These are phyloP conservation scores for Scaptomyza caliginosa DNA, from an alignment of 2,888 invertebrate species.

Conservation along the genomic window DNA sequence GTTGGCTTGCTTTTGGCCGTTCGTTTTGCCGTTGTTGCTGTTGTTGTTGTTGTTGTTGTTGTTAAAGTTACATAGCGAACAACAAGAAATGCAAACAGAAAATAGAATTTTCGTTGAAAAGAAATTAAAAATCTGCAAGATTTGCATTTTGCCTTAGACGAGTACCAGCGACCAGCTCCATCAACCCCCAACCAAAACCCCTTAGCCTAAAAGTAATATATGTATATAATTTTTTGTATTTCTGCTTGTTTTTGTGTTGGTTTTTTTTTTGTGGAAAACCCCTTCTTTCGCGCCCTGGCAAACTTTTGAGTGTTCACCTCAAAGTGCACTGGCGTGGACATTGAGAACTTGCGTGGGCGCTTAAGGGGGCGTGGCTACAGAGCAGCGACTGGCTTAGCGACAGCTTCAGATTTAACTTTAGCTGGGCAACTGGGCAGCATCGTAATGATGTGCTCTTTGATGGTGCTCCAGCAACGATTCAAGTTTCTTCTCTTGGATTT, in stretches of 20 bases:
- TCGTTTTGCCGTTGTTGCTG: slow-evolving; percentile 21
- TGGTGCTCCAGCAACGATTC: slow-evolving; percentile 20
- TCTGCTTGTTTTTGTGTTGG: not conserved
- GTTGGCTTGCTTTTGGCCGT: slow-evolving; percentile 54
- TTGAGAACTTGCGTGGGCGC: slow-evolving; percentile 49
- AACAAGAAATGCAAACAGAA: slow-evolving; percentile 77
- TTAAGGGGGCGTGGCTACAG: slow-evolving; percentile 14
- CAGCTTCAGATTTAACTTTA: slow-evolving; percentile 9
- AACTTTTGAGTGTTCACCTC: slow-evolving; percentile 76
- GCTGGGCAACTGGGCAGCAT: slow-evolving; percentile 9
- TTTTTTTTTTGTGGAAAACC: slow-evolving; percentile 12
- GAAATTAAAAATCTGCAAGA: slow-evolving; percentile 82
- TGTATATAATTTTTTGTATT: slow-evolving; percentile 37
- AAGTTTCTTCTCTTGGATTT: slow-evolving; percentile 8
- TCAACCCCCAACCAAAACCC: not conserved
- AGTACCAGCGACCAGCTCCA: not conserved
- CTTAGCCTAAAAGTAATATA: slow-evolving; percentile 42
- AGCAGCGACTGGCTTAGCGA: slow-evolving; percentile 7
- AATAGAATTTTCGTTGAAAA: slow-evolving; percentile 76
- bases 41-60: slow-evolving; percentile 25
- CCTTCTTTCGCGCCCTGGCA: slow-evolving; percentile 24
- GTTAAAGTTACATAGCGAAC: slow-evolving; percentile 26
- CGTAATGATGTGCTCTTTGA: slow-evolving; percentile 42
- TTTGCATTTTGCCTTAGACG: slow-evolving; percentile 77
- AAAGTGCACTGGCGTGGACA: slow-evolving; percentile 76